Evolutionary conservation across 1,140 invertebrate species (phyloP), one percentile per base, ranked within the genome.

Genomic region (Aphelenchoides avenae): DNA sequence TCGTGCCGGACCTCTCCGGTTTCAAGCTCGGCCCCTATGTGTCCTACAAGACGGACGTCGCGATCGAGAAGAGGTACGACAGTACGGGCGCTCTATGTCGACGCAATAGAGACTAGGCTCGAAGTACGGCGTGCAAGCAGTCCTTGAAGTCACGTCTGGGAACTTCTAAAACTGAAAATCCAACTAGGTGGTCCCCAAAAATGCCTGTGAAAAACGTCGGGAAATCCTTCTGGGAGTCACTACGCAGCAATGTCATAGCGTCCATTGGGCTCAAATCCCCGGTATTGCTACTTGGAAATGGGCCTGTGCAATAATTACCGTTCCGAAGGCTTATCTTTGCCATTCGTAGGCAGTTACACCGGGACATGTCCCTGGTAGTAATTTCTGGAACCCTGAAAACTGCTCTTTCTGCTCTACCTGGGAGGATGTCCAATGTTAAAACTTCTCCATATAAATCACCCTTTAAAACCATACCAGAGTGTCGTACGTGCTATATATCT

Each of bases 11-110:
- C 76, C 79, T 96, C 3, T 85, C 83, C 64, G 84, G 81, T 59
- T 85, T 83, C 44, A 77, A 85, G 79, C 79, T 96, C 24, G 92
- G 91, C 78, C 89, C 92, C 0, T 96, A 96, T 74, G 91, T 95
- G 0, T 89, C 89, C 0, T 95, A 94, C 68, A 83, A 83, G 78
- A 83, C 84, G 13, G 71, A 73, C 46, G 59, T 61, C 11, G 66
- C 65, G 30, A 73, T 73, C 29, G 71, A 75, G 52, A 63, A 62
- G 22, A 58, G 67, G 68, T 66, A 26, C n/a, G n/a, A 5, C 31
- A 47, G 37, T 18, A 1, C 24, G 18, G 1, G 1, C 24, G 15
- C 24, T 36, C 11, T 39, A 18, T 39, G 18, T 39, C 37, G 18
- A 18, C 3, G 37, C 15, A 3, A 18, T 39, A 18, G 18, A 39